Percentiles rank a stretch among this genome's conserved stretches.
Evolutionary conservation across 2,888 invertebrate species (phyloP).

Genomic region (Acleris laterana): DNA sequence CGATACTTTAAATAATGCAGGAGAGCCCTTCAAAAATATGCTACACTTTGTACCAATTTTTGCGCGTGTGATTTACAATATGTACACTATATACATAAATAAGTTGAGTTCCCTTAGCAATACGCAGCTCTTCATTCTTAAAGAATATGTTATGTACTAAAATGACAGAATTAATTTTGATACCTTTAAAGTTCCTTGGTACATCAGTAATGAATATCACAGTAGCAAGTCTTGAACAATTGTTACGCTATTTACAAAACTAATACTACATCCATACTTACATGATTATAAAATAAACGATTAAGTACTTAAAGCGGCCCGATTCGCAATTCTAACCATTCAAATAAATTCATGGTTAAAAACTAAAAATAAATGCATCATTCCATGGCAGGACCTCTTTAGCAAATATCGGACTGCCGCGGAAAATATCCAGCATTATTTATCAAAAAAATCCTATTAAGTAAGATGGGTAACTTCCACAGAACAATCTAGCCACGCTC

Average conservation of each 20-base stretch:
- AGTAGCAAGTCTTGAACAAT: slow-evolving; percentile 32
- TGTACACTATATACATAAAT: slow-evolving; percentile 67
- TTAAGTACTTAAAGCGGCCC: slow-evolving; percentile 28
- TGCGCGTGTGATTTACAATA: slow-evolving; percentile 45
- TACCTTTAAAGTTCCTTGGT: slow-evolving; percentile 51
- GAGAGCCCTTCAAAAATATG: slow-evolving; percentile 23
- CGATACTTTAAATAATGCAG: slow-evolving; percentile 8
- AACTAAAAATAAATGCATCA: slow-evolving; percentile 29
- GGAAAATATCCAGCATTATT: slow-evolving; percentile 8
- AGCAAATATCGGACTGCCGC: slow-evolving; percentile 66
- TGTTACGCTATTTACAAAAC: slow-evolving; percentile 43
- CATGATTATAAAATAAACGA: slow-evolving; percentile 12
- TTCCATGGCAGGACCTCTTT: slow-evolving; percentile 55
- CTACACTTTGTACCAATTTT: slow-evolving; percentile 47
- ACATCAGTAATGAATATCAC: slow-evolving; percentile 55
- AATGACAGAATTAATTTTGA: slow-evolving; percentile 35
- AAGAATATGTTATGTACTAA: slow-evolving; percentile 34
- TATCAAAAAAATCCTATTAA: slow-evolving; percentile 19
- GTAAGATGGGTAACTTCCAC: slow-evolving; percentile 17
- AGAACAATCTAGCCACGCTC: slow-evolving; percentile 15
- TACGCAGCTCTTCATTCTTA: slow-evolving; percentile 43
- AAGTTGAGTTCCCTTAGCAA: slow-evolving; percentile 50
- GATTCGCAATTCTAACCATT: slow-evolving; percentile 19
- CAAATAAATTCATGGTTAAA: slow-evolving; percentile 15
- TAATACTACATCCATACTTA: slow-evolving; percentile 38